These are phyloP conservation scores for Phylloscopus collybita DNA, from an alignment of 2,797 vertebrate genomes.

Conservation along the genomic window DNA sequence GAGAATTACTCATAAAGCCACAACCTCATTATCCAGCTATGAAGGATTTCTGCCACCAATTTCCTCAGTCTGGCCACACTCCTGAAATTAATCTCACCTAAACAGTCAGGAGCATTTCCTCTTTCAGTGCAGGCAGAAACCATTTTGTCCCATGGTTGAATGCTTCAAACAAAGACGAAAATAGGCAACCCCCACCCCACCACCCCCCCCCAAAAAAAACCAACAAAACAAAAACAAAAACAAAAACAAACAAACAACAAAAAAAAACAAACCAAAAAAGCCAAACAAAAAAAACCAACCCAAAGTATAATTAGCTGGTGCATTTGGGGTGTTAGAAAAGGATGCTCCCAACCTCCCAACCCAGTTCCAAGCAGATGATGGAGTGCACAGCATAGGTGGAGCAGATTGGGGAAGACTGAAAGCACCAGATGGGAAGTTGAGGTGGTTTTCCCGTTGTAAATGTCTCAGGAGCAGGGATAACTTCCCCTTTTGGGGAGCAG, in stretches of 20 bases:
- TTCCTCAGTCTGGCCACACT: not conserved
- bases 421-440: not conserved
- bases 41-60: constrained; percentile 13
- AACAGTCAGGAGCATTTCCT: not conserved
- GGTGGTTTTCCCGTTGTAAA: not conserved
- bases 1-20: constrained; percentile 40
- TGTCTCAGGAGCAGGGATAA: not conserved
- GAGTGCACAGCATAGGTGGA: not conserved
- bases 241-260: too few species aligned
- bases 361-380: not conserved
- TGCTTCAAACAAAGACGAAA: not conserved
- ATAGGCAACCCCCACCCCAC: accelerated
- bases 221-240: too few species aligned
- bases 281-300: too few species aligned
- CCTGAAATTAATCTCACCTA: constrained; percentile 38
- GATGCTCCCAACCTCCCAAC: not conserved
- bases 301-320: not conserved
- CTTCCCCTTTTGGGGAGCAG: not conserved
- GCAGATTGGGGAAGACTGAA: not conserved
- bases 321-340: not conserved
- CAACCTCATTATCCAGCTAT: not conserved
- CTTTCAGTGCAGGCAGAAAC: not conserved
- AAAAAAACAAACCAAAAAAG: too few species aligned
- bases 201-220: too few species aligned
- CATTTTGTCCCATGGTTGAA: accelerated